Evolutionary conservation across 2,888 invertebrate genomes (phyloP).

Genomic region (Caenorhabditis sulstoni): DNA sequence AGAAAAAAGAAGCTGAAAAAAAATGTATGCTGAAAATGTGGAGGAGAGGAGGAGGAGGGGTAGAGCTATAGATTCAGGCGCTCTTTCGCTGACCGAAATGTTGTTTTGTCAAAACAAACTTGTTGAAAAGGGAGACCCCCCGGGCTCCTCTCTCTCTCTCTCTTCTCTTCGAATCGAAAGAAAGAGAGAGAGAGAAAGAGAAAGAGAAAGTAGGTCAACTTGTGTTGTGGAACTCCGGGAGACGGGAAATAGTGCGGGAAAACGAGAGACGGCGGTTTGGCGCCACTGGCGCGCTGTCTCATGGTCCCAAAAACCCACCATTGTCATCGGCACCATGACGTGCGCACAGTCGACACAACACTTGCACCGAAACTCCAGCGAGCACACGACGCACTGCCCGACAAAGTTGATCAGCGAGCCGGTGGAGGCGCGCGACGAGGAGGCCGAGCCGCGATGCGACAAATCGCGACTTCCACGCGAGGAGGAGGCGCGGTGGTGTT

Average conservation of each 20-base stretch:
- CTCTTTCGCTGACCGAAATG: constrained; percentile 16
- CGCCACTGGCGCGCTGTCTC: no score
- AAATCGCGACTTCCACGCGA: constrained; percentile 53
- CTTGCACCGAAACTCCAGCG: constrained; percentile 69
- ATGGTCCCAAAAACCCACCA: constrained; percentile 66
- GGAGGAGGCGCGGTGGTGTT: constrained; percentile 41
- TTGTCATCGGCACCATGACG: constrained; percentile 63
- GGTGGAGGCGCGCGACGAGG: constrained; percentile 54
- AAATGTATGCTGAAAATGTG: no score
- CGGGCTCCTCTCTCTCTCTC: background rate
- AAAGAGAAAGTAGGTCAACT: background rate
- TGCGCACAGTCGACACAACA: constrained; percentile 72
- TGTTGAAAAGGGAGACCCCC: constrained; percentile 2
- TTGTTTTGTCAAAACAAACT: constrained; percentile 56
- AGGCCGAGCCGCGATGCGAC: constrained; percentile 53
- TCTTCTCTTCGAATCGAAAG: background rate
- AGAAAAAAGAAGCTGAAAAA: no score
- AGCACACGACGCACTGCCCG: constrained; percentile 67
- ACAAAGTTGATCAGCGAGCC: constrained; percentile 66
- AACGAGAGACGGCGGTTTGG: no score
- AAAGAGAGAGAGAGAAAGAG: background rate
- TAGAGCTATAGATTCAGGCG: no score
- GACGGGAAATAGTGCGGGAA: no score
- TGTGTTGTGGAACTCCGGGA: no score
- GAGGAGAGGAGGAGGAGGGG: constrained; percentile 4